A percentile compares a stretch with the other conserved stretches of the same genome.
Evolutionary conservation across 92 coral and sea anemone genomes (phyloP).

Genomic region (Palythoa grandis): DNA sequence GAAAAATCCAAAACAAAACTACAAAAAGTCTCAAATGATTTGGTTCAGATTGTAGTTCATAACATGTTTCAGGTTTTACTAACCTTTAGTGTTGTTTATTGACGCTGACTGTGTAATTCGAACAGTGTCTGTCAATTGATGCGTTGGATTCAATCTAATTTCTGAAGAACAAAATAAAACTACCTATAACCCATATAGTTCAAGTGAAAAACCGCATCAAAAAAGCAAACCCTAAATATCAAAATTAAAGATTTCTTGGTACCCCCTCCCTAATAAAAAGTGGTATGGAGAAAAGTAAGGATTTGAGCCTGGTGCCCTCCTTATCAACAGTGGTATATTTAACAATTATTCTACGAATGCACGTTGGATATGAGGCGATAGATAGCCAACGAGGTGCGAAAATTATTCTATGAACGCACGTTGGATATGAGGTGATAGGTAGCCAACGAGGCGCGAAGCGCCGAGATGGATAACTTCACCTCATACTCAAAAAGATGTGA

Average conservation of each 20-base stretch:
- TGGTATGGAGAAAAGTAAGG: too few species aligned
- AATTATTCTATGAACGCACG: too few species aligned
- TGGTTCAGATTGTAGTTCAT: not conserved
- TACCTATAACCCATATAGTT: not conserved
- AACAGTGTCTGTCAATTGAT: not conserved
- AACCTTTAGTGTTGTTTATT: slow-evolving; percentile 5
- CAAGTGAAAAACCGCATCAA: not conserved
- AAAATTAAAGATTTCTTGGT: not conserved
- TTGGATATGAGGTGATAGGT: too few species aligned
- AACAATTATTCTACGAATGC: too few species aligned
- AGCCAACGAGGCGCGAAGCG: too few species aligned
- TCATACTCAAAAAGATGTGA: too few species aligned
- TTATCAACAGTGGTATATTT: not conserved
- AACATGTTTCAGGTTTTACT: not conserved
- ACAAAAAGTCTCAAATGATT: too few species aligned
- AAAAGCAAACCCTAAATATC: not conserved
- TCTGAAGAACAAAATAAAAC: not conserved
- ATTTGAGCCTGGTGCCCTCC: not conserved
- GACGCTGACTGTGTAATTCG: not conserved
- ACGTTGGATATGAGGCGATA: too few species aligned
- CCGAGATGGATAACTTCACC: too few species aligned
- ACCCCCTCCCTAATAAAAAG: too few species aligned
- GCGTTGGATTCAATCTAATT: not conserved
- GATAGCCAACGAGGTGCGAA: too few species aligned
- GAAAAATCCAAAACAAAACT: too few species aligned